These are phyloP conservation scores for Puffinus mauretanicus DNA, from an alignment of 2,113 vertebrate species.

Conservation along the genomic window DNA sequence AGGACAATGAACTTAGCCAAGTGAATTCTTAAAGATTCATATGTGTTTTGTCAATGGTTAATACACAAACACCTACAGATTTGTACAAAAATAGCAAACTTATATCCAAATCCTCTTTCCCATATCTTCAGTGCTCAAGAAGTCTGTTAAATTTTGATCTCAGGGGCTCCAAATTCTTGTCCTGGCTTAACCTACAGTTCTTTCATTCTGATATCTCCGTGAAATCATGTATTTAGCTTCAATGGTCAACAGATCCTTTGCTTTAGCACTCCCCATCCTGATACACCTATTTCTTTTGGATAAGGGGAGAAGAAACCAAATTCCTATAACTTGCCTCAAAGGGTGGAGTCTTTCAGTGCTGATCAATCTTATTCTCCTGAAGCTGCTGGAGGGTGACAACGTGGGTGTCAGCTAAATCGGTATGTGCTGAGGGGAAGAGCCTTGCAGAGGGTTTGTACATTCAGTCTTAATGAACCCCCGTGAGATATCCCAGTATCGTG, in stretches of 20 bases:
- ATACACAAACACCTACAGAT: not conserved
- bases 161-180: not conserved
- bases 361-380: not conserved
- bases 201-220: not conserved
- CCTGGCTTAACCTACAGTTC: not conserved
- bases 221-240: not conserved
- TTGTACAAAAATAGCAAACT: not conserved
- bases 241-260: not conserved
- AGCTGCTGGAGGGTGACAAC: not conserved
- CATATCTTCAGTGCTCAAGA: not conserved
- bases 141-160: not conserved
- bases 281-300: not conserved
- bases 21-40: not conserved
- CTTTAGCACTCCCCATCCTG: not conserved
- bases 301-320: not conserved
- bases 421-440: not conserved
- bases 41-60: not conserved
- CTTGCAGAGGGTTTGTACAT: not conserved
- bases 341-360: not conserved
- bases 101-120: not conserved
- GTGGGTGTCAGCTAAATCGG: not conserved
- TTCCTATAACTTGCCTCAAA: not conserved
- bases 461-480: rapidly evolving
- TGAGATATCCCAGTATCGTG: not conserved
- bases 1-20: not conserved